Percentiles rank a stretch among this genome's conserved stretches.
phyloP scores from a whole-genome alignment of 2,888 invertebrate genomes.

The Calameuta idolon region DNA sequence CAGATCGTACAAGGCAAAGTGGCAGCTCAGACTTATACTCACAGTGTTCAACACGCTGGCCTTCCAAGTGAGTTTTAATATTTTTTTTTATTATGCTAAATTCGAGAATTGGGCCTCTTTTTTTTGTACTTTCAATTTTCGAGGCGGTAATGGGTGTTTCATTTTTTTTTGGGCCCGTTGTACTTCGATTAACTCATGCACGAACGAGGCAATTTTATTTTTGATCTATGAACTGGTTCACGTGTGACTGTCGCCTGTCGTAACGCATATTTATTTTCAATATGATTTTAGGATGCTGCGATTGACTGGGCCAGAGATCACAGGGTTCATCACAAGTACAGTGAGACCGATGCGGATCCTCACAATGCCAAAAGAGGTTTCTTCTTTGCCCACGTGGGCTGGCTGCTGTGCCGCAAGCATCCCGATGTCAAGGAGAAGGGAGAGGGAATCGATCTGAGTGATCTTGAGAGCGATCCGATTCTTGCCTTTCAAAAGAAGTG shows the following conservation, averaged over 20 bases:
- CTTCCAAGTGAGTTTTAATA: conserved; percentile 80
- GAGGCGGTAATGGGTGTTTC: not conserved
- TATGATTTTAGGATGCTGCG: conserved; percentile 74
- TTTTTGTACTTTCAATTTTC: not conserved
- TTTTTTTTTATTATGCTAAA: not conserved
- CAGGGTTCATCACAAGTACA: conserved; percentile 92
- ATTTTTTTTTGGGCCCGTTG: not conserved
- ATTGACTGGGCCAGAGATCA: conserved; percentile 83
- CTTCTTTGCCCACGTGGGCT: conserved; percentile 96
- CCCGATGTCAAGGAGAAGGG: conserved; percentile 90
- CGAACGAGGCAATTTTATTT: not conserved
- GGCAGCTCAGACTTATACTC: conserved; percentile 86
- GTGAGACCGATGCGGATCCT: conserved; percentile 94
- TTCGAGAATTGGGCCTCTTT: not conserved
- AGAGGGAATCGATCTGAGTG: conserved; percentile 85
- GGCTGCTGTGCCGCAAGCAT: conserved; percentile 92
- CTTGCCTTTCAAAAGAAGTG: conserved; percentile 90
- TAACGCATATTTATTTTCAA: conserved; percentile 5
- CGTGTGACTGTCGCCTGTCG: not conserved
- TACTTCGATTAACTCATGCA: not conserved
- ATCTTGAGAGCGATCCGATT: conserved; percentile 84
- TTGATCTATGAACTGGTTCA: not conserved
- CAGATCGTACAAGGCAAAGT: conserved; percentile 93
- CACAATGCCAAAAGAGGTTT: conserved; percentile 93
- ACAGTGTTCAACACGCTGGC: conserved; percentile 89